Base-by-base conservation (phyloP, 2,888 invertebrate genomes). In the Chouioia cunea region DNA sequence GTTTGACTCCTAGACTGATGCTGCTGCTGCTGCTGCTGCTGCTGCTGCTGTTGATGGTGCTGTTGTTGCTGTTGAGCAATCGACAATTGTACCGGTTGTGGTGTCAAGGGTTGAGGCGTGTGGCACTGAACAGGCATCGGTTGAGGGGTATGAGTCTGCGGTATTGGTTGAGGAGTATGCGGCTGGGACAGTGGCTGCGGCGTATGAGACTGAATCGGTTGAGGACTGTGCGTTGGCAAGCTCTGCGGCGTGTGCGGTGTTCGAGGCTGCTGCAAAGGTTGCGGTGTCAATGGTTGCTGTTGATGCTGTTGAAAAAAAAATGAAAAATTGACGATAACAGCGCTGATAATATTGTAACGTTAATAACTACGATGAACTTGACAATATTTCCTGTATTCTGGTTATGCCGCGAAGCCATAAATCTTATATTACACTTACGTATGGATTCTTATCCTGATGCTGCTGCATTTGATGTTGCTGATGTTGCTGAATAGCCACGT, bases 201-300 rank as follows among this genome's bases (percentile, higher is more conserved):
- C 0, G 82, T 81, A 27, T 81, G 80, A 81, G 85, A 87, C 71
- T 79, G 78, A 79, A 88, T 86, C 6, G 85, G 84, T 46, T 84
- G 84, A 0, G 85, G 83, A 62, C 82, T 82, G 16, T 82, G 83
- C 0, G 81, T 83, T 12, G 81, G 79, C 65, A 83, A 78, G 62
- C 79, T 82, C 62, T 83, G 84, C 1, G 83, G 80, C 1, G 82
- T 80, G 50, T 83, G 83, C 2, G 88, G 89, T 57, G 85, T 63
- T 15, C 84, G 81, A 6, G 86, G 83, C 68, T 86, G 86, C 50
- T 86, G 85, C 53, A 83, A 76, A 20, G 82, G 78, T 64, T 85
- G 82, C 20, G 83, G 86, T 22, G 85, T 84, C 27, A 84, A 84
- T 10, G 87, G 86, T 70, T 86, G 85, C 66, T 86, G 86, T 80